These are phyloP conservation scores for Cavia porcellus DNA, from an alignment of 2,113 vertebrate genomes.

Conservation along the genomic window DNA sequence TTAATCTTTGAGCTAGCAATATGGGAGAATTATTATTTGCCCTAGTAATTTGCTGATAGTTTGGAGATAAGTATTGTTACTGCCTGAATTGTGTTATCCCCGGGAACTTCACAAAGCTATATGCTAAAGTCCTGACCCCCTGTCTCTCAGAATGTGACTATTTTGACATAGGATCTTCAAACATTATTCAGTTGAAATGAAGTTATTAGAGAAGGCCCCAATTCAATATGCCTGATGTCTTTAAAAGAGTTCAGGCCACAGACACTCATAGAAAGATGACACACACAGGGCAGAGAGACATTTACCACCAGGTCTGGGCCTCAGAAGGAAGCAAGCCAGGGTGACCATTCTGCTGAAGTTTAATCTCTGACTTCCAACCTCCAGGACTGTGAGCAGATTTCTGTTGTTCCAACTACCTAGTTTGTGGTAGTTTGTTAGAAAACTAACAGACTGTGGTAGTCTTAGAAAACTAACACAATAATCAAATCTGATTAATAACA, in stretches of 20 bases:
- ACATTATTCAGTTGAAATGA: neutral
- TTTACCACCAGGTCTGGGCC: neutral
- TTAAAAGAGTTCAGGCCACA: neutral
- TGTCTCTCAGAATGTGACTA: neutral
- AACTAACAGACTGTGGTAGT: no score
- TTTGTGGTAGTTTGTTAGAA: neutral
- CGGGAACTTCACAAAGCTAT: neutral
- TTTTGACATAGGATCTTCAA: neutral
- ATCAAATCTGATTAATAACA: neutral
- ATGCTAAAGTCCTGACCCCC: neutral
- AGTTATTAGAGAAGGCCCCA: neutral
- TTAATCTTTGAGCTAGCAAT: neutral
- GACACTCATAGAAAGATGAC: neutral
- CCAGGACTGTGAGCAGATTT: neutral
- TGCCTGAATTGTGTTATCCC: neutral
- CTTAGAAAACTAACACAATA: neutral
- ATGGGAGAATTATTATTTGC: neutral
- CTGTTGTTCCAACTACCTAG: neutral
- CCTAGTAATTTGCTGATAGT: neutral
- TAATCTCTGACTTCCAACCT: neutral
- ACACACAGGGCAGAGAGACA: neutral
- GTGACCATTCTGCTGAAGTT: neutral
- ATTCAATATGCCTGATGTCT: neutral
- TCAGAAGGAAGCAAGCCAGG: neutral
- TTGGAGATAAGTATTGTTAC: neutral